A percentile compares a stretch with the other conserved stretches of the same genome.
These are phyloP conservation scores for Zaprionus inermis DNA, from an alignment of 1,140 invertebrate genomes.

Conservation along the genomic window DNA sequence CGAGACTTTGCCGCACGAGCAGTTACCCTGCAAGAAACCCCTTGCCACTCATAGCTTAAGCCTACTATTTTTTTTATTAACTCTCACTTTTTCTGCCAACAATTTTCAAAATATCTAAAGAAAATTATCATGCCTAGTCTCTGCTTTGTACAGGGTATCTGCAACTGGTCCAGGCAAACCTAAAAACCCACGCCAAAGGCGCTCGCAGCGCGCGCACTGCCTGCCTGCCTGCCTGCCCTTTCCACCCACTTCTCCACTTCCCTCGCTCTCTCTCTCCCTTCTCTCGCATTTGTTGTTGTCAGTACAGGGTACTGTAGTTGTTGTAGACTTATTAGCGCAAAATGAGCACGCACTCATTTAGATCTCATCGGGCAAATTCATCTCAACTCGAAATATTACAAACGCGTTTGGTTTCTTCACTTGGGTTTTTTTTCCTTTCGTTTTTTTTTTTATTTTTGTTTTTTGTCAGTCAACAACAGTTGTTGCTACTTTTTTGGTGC, in stretches of 20 bases:
- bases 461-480: conserved; percentile 24
- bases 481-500: conserved; percentile 43
- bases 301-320: neutral
- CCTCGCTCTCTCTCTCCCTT: neutral
- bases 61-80: too few species aligned
- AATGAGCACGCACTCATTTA: conserved; percentile 61
- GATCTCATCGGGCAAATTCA: conserved; percentile 46
- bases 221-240: neutral
- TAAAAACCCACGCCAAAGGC: conserved; percentile 26
- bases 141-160: neutral
- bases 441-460: conserved; percentile 11
- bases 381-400: conserved; percentile 34
- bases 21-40: conserved; percentile 1
- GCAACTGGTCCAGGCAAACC: neutral
- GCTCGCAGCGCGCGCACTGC: conserved; percentile 20
- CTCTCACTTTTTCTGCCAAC: too few species aligned
- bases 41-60: neutral
- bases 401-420: conserved; percentile 25
- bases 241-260: neutral
- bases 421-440: conserved; percentile 9
- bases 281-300: neutral
- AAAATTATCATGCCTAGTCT: too few species aligned
- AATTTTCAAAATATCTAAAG: too few species aligned
- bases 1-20: neutral
- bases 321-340: conserved; percentile 68